phyloP scores from a whole-genome alignment of 2,113 vertebrate species.

The Pipa parva region DNA sequence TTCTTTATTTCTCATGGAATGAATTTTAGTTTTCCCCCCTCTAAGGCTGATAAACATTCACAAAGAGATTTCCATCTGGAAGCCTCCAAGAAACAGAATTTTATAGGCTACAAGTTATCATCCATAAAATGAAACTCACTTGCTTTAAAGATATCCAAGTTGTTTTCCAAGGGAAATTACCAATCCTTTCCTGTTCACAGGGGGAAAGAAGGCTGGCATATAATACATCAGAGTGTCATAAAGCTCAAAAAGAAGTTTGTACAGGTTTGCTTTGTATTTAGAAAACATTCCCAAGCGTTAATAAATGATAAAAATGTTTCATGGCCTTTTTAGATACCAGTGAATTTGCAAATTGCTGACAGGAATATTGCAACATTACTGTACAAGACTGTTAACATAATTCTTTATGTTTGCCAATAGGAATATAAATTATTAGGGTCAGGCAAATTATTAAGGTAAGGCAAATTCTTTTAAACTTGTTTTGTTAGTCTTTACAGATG shows the following conservation, averaged over 20 bases:
- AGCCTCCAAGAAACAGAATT: slow-evolving; percentile 37
- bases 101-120: slow-evolving; percentile 41
- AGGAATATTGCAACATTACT: too few relatives aligned
- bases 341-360: too few relatives aligned
- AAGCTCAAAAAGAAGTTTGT: not conserved
- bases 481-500: too few relatives aligned
- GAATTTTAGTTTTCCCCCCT: slow-evolving; percentile 51
- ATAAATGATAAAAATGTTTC: too few relatives aligned
- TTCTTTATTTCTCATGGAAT: slow-evolving; percentile 54
- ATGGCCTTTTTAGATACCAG: too few relatives aligned
- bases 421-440: too few relatives aligned
- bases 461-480: too few relatives aligned
- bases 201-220: slow-evolving; percentile 4
- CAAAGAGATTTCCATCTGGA: slow-evolving; percentile 53
- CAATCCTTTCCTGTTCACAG: slow-evolving; percentile 11
- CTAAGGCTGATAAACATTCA: slow-evolving; percentile 45
- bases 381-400: too few relatives aligned
- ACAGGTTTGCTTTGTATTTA: too few relatives aligned
- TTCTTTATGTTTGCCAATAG: too few relatives aligned
- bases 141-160: slow-evolving; percentile 14
- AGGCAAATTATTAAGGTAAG: too few relatives aligned
- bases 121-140: slow-evolving; percentile 37
- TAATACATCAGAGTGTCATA: slow-evolving; percentile 11
- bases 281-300: too few relatives aligned
- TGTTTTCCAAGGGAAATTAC: slow-evolving; percentile 16